Base-by-base conservation (phyloP, 2,797 vertebrate genomes). In the Botia almorhae region DNA sequence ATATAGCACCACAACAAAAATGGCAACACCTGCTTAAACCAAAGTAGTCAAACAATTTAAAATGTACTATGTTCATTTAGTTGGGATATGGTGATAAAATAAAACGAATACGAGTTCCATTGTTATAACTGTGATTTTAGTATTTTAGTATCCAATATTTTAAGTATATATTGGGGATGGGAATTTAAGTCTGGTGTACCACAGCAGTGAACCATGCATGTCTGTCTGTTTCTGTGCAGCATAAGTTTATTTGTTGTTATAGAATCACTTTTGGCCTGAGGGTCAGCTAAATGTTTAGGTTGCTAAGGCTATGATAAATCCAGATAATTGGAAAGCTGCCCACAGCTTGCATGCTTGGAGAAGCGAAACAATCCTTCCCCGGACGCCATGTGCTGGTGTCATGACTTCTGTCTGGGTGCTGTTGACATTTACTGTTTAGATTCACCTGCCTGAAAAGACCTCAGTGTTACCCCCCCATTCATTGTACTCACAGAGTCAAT, bases 301-400 rank as follows among this genome's bases (percentile, higher is more conserved):
- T 21, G 11, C 39, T 17, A 8, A 3, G 7, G n/a, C 60, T 53
- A 21, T 51, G 26, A 75, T 75, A 53, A 65, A 60, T 73, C 46
- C 60, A 36, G 26, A 5, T 7, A 1, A 2, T 64, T 36, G 46
- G 26, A 64, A 73, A 73, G 21, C 14, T 58, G 19, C 55, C 33
- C 19, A 5, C 33, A 73, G 70, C 53, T 73, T 2, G n/a, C 19
- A 12, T 58, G 53, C 36, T 43, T 53, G 7, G 13, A 73, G 14
- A 50, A 60, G 19, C 33, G 33, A 73, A 33, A 19, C 58, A 36
- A 73, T 60, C 55, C 53, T 46, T 71, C 51, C 87, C 77, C 85
- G 87, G 81, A 67, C 48, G 23, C 69, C 13, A 16, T 16, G 43
- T 55, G 17, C 80, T 87, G 85, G 86, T 80, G 83, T 80, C 71